Evolutionary conservation across 2,113 vertebrate genomes (phyloP).

Genomic region (Syngnathus scovelli): DNA sequence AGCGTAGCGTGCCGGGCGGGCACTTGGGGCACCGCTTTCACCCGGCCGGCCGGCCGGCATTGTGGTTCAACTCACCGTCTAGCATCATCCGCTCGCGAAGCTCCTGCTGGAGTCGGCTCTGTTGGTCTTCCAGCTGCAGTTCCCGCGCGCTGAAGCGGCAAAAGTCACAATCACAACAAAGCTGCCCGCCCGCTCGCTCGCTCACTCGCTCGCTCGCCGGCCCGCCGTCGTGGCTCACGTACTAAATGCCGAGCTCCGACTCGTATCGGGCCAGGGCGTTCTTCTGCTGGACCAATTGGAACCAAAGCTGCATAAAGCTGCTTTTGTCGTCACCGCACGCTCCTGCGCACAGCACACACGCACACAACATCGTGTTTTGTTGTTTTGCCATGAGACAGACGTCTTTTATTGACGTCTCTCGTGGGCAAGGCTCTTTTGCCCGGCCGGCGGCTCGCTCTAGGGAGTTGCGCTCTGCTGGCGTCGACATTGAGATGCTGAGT

Average conservation of each 20-base stretch:
- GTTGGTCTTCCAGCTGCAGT: constrained; percentile 91
- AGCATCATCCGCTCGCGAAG: constrained; percentile 92
- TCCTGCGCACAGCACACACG: constrained; percentile 60
- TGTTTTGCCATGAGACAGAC: no score
- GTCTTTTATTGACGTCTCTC: no score
- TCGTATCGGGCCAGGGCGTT: constrained; percentile 90
- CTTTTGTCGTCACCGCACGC: constrained; percentile 86
- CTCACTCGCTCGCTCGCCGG: no score
- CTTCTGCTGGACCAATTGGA: constrained; percentile 93
- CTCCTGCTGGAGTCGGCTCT: constrained; percentile 92
- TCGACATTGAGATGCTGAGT: no score
- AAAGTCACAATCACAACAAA: background rate
- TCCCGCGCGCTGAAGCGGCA: constrained; percentile 80
- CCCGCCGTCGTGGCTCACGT: background rate
- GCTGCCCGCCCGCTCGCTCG: no score
- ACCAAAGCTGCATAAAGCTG: constrained; percentile 95
- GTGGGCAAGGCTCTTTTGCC: no score
- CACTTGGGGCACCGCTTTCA: no score
- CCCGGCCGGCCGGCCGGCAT: no score
- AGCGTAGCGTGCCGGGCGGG: no score
- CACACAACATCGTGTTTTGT: no score
- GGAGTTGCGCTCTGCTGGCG: no score
- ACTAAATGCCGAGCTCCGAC: constrained; percentile 94
- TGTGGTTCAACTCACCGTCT: constrained; percentile 71
- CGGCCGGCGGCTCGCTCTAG: no score